These are phyloP conservation scores for Clarias pachynema DNA, from an alignment of 2,797 vertebrate species.

Conservation along the genomic window DNA sequence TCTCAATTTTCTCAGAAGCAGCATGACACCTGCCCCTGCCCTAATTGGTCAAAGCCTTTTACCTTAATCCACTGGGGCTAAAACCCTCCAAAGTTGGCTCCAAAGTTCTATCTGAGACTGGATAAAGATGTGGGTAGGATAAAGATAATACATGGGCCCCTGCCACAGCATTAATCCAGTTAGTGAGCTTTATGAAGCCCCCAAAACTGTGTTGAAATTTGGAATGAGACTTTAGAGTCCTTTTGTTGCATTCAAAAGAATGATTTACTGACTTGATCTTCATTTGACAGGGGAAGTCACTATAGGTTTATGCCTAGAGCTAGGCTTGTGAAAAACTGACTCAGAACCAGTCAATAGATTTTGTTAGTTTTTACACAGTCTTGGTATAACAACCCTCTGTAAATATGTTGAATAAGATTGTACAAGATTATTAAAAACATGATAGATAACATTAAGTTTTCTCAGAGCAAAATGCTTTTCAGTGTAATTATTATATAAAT, in stretches of 20 bases:
- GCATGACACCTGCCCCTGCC: slow-evolving; percentile 73
- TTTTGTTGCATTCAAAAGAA: slow-evolving; percentile 66
- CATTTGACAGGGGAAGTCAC: slow-evolving; percentile 47
- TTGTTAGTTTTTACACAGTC: neutral
- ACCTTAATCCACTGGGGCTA: slow-evolving; percentile 66
- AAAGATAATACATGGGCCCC: slow-evolving; percentile 34
- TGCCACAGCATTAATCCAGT: slow-evolving; percentile 74
- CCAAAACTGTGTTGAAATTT: slow-evolving; percentile 69
- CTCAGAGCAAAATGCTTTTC: neutral
- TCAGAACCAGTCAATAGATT: neutral
- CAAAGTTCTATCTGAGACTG: slow-evolving; percentile 60
- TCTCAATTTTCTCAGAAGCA: slow-evolving; percentile 72
- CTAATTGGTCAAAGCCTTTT: slow-evolving; percentile 76
- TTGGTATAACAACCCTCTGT: neutral
- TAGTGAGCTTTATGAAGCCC: slow-evolving; percentile 69
- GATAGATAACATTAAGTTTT: neutral
- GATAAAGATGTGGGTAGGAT: slow-evolving; percentile 40
- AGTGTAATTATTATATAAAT: neutral
- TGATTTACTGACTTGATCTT: slow-evolving; percentile 58
- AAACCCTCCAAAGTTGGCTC: slow-evolving; percentile 48
- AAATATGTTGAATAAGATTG: neutral
- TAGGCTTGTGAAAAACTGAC: neutral
- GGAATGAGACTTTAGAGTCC: slow-evolving; percentile 65
- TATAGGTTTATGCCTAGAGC: neutral
- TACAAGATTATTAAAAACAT: neutral